These are phyloP conservation scores for Trididemnum miniatum DNA, from an alignment of 23 tunicate genomes.

Conservation along the genomic window DNA sequence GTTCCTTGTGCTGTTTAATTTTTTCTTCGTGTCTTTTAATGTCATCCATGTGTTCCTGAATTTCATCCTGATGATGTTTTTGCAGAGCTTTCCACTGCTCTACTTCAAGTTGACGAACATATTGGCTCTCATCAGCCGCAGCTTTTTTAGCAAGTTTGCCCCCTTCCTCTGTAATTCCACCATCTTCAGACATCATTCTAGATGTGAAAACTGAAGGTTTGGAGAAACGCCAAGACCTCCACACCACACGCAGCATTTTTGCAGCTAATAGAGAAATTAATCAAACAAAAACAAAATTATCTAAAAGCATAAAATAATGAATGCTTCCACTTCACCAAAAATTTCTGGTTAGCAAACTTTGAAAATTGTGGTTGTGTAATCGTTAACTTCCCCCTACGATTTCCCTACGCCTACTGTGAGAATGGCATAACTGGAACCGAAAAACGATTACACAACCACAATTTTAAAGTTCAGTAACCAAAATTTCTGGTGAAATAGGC, in stretches of 20 bases:
- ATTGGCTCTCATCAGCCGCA: slow-evolving; percentile 87
- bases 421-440: too few species aligned
- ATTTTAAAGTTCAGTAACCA: too few species aligned
- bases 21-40: slow-evolving; percentile 67
- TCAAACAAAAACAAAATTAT: too few species aligned
- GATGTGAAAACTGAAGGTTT: background rate
- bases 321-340: too few species aligned
- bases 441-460: too few species aligned
- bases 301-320: too few species aligned
- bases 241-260: slow-evolving; percentile 42
- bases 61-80: slow-evolving; percentile 81
- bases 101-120: slow-evolving; percentile 73
- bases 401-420: too few species aligned
- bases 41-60: slow-evolving; percentile 78
- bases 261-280: too few species aligned
- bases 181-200: slow-evolving; percentile 71
- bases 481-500: too few species aligned
- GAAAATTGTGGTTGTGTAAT: too few species aligned
- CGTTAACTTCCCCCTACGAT: too few species aligned
- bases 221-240: slow-evolving; percentile 12
- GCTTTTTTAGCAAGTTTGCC: slow-evolving; percentile 90
- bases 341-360: too few species aligned
- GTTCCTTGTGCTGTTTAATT: slow-evolving; percentile 70
- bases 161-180: slow-evolving; percentile 73
- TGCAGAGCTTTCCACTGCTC: slow-evolving; percentile 81